A percentile compares a stretch with the other conserved stretches of the same genome.
These are phyloP conservation scores for Metridium senile DNA, from an alignment of 92 coral and sea anemone species.

Conservation along the genomic window DNA sequence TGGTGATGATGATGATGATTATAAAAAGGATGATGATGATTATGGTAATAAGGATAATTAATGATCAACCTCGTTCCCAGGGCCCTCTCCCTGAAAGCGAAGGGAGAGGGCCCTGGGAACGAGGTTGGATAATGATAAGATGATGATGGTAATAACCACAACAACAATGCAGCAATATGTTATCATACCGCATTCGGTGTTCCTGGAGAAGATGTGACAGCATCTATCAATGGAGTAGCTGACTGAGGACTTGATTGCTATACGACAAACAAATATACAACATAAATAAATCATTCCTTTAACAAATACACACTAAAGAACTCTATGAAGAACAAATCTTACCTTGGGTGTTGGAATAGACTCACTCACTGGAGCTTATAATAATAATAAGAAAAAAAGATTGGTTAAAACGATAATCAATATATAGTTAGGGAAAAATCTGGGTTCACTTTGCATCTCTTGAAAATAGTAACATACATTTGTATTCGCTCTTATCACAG, in stretches of 20 bases:
- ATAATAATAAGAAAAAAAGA: not conserved
- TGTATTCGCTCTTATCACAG: too few relatives aligned
- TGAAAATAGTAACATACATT: too few relatives aligned
- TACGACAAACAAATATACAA: not conserved
- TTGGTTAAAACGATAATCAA: not conserved
- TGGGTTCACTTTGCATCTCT: too few relatives aligned
- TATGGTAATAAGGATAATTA: too few relatives aligned
- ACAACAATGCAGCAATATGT: too few relatives aligned
- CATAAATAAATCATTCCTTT: not conserved
- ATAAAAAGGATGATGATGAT: too few relatives aligned
- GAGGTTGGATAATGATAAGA: too few relatives aligned
- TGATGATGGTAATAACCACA: too few relatives aligned
- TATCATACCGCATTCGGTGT: constrained; percentile 91
- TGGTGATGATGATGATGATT: too few relatives aligned
- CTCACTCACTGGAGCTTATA: not conserved
- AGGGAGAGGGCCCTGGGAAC: too few relatives aligned
- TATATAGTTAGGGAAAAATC: not conserved
- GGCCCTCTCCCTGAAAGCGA: too few relatives aligned
- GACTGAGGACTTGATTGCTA: constrained; percentile 64
- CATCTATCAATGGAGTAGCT: constrained; percentile 95
- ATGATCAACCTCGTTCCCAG: too few relatives aligned
- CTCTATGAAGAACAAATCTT: not conserved
- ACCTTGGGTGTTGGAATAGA: constrained; percentile 2
- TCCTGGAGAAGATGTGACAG: constrained; percentile 94
- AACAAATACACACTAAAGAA: not conserved